These are phyloP conservation scores for Calliphora vicina DNA, from an alignment of 1,140 invertebrate species.

Conservation along the genomic window DNA sequence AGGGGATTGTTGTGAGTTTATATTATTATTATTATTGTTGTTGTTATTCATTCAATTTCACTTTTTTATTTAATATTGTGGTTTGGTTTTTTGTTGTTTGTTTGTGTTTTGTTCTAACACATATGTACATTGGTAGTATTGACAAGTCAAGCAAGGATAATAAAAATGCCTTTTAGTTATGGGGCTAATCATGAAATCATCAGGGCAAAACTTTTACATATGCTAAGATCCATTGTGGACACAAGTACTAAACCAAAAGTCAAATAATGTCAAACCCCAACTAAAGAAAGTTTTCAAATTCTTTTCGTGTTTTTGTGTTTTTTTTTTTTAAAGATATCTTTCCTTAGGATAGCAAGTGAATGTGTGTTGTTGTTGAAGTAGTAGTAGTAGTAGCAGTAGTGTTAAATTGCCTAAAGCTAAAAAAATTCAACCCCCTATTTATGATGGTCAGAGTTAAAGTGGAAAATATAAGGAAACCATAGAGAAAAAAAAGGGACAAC, in stretches of 20 bases:
- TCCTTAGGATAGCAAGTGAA: too few species aligned
- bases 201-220: constrained; percentile 27
- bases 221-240: constrained; percentile 12
- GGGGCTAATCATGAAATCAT: constrained; percentile 24
- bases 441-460: not conserved
- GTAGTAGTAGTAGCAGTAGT: not conserved
- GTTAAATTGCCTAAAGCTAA: not conserved
- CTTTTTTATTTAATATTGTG: not conserved
- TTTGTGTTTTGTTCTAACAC: not conserved
- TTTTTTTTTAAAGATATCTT: too few species aligned
- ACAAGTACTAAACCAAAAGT: constrained; percentile 30
- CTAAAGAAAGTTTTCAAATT: not conserved
- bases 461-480: not conserved
- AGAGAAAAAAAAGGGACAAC: constrained; percentile 9
- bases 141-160: not conserved
- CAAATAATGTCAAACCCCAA: constrained; percentile 16
- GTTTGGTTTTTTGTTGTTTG: not conserved
- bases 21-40: not conserved
- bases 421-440: not conserved
- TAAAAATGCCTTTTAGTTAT: constrained; percentile 4
- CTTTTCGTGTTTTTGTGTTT: not conserved
- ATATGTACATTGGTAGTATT: not conserved
- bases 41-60: not conserved
- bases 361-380: not conserved
- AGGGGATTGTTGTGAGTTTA: not conserved